Percentiles rank a stretch among this genome's conserved stretches.
Evolutionary conservation across 2,888 invertebrate genomes (phyloP).

Genomic region (Tanytarsus gracilentus): DNA sequence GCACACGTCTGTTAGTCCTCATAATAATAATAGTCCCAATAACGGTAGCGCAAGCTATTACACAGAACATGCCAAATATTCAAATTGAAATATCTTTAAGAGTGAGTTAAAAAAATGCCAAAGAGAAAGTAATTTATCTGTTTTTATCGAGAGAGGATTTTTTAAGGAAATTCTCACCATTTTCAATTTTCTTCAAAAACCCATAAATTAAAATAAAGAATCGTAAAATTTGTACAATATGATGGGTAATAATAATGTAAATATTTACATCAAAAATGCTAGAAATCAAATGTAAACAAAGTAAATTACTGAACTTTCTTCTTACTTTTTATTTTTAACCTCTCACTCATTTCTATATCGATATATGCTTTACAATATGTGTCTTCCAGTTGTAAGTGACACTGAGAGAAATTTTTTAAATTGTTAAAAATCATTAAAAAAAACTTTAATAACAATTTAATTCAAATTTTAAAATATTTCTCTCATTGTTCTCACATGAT

Average conservation of each 20-base stretch:
- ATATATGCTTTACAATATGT: too few species aligned
- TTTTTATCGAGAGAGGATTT: neutral
- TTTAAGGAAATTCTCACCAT: conserved; percentile 8
- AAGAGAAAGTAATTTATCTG: neutral
- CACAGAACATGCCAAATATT: conserved; percentile 20
- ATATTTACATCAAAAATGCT: conserved; percentile 22
- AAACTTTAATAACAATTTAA: too few species aligned
- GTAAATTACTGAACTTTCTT: neutral
- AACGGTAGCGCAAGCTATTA: neutral
- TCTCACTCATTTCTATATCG: too few species aligned
- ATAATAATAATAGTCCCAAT: too few species aligned
- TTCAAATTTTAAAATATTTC: too few species aligned
- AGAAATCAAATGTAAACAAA: conserved; percentile 28
- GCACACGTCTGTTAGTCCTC: neutral
- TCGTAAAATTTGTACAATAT: conserved; percentile 21
- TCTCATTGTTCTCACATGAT: too few species aligned
- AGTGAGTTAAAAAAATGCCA: neutral
- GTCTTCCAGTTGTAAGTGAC: too few species aligned
- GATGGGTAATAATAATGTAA: conserved; percentile 25
- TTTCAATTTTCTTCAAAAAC: conserved; percentile 1
- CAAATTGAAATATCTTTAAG: conserved; percentile 6
- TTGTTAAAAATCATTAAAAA: too few species aligned
- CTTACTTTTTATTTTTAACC: neutral
- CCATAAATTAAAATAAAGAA: conserved; percentile 26
- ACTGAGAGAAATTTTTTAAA: too few species aligned